These are phyloP conservation scores for Pteropus alecto DNA, from an alignment of 2,113 vertebrate species.

Conservation along the genomic window DNA sequence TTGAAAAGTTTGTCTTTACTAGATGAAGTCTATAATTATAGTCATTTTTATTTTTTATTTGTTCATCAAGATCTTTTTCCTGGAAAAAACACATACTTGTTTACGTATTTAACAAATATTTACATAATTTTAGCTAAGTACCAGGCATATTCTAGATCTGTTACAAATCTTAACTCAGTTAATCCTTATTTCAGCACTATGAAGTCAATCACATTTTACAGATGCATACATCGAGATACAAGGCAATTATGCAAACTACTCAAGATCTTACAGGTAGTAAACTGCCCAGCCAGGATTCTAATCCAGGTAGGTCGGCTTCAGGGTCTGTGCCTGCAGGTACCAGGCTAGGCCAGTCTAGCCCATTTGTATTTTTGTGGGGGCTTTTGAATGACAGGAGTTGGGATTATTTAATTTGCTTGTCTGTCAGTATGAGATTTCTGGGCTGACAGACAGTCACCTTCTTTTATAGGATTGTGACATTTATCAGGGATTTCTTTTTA, in stretches of 20 bases:
- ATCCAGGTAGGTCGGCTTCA: background rate
- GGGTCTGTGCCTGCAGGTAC: background rate
- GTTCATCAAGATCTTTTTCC: background rate
- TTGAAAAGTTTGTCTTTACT: background rate
- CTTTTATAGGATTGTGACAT: background rate
- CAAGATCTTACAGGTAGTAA: background rate
- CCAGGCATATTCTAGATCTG: background rate
- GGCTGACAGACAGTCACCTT: background rate
- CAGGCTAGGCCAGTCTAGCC: background rate
- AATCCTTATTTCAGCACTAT: background rate
- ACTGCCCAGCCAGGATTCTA: background rate
- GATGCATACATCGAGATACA: background rate
- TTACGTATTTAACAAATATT: background rate
- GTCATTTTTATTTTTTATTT: background rate
- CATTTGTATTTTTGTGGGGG: background rate
- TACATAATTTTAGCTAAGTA: background rate
- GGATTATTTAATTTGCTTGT: background rate
- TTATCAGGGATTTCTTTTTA: background rate
- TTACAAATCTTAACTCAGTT: background rate
- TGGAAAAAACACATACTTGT: background rate
- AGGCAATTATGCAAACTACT: background rate
- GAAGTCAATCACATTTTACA: background rate
- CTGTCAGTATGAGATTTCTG: background rate
- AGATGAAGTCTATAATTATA: background rate
- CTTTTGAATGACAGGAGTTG: background rate